A percentile compares a stretch with the other conserved stretches of the same genome.
Conservation (phyloP, 2,888 invertebrate genomes). For the Pristionchus japonicus region DNA sequence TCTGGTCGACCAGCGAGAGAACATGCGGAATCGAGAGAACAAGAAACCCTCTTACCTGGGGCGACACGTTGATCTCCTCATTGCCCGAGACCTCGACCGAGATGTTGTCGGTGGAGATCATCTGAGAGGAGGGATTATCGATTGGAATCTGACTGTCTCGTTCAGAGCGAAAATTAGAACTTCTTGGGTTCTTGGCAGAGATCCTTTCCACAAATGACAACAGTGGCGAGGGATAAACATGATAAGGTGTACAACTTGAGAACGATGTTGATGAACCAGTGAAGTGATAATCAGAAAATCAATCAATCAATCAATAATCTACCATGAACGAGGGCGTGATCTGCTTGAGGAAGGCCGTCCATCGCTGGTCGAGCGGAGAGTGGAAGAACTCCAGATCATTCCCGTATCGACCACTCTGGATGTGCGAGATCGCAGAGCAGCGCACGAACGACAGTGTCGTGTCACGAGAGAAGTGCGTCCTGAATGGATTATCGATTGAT, state of each 20-base stretch:
- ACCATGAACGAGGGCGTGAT: conserved; percentile 73
- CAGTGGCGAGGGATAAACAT: too few relatives aligned
- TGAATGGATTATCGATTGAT: conserved; percentile 1
- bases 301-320: not conserved
- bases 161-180: too few relatives aligned
- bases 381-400: conserved; percentile 60
- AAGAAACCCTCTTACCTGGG: conserved; percentile 56
- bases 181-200: too few relatives aligned
- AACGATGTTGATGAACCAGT: too few relatives aligned
- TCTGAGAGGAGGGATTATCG: conserved; percentile 39
- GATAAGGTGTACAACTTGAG: too few relatives aligned
- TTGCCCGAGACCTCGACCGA: conserved; percentile 60
- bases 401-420: conserved; percentile 53
- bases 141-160: too few relatives aligned
- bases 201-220: not conserved
- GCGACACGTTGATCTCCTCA: conserved; percentile 62
- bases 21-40: not conserved
- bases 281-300: not conserved
- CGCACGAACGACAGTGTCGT: conserved; percentile 67
- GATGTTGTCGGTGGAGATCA: conserved; percentile 72
- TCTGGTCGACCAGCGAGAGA: not conserved
- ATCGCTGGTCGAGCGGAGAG: conserved; percentile 67
- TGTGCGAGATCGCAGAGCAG: conserved; percentile 63
- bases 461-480: conserved; percentile 66
- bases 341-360: conserved; percentile 67